Base-by-base conservation (phyloP, 2,113 vertebrate genomes). In the Xyrauchen texanus region DNA sequence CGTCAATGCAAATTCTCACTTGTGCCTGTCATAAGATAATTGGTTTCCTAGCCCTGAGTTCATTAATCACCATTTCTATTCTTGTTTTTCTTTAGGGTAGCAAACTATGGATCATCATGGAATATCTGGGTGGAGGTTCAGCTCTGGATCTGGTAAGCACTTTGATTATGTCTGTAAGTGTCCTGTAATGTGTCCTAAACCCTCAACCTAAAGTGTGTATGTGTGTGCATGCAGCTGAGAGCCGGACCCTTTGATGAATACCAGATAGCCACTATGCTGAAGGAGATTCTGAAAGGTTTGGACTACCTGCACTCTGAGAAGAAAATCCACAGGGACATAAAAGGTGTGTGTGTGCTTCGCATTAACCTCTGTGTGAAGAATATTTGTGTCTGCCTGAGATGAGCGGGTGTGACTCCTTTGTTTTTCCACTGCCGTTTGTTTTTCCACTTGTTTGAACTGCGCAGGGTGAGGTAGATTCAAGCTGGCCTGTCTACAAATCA, bases 241-340 rank as follows among this genome's bases (percentile, higher is more conserved):
- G 94, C 95, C 67, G 95, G 95, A 13, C 94, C 95, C 0, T 95
- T 96, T 85, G 95, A 96, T 84, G 95, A 96, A 79, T 94, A 92
- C 91, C 95, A 96, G 91, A 96, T 96, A 8, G 95, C 95, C 65
- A 96, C 95, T 52, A 96, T 96, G 95, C 91, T 96, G 8, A 96
- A 95, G 84, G 95, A 96, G 87, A 95, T 96, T 81, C 87, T 96
- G 88, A 96, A 96, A 90, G 95, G 95, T 84, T 90, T 96, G 78
- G 95, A 96, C 86, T 96, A 96, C 87, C 91, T 96, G 53, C 95
- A 96, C 86, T 96, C 94, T 4, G 95, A 96, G 90, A 95, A 95
- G 90, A 96, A 96, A 91, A 96, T 96, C 86, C 95, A 96, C 89
- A 93, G 95, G 81, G 95, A 96, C 87, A 96, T 96, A 87, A 96